These are phyloP conservation scores for Ips typographus DNA, from an alignment of 1,140 invertebrate species.

Conservation along the genomic window DNA sequence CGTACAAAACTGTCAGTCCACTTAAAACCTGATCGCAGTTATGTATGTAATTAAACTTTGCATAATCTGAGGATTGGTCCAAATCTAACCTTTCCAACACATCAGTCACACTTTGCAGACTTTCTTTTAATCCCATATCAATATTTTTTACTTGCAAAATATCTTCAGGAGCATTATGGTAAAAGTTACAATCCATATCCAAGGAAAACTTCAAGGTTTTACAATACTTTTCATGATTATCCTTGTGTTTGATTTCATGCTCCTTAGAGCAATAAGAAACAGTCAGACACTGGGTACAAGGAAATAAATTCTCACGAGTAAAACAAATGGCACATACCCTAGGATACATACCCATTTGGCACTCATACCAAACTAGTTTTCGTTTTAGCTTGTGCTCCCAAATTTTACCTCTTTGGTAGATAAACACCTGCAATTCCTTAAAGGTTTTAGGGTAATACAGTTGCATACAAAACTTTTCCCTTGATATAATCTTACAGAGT, in stretches of 20 bases:
- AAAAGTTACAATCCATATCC: conserved; percentile 31
- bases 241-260: conserved; percentile 39
- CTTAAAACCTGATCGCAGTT: conserved; percentile 22
- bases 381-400: conserved; percentile 32
- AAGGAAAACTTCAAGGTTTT: conserved; percentile 41
- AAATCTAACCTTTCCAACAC: background rate
- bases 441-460: conserved; percentile 50
- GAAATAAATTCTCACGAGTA: conserved; percentile 31
- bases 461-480: conserved; percentile 52
- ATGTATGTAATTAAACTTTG: conserved; percentile 7
- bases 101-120: background rate
- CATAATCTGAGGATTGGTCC: background rate
- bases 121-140: background rate
- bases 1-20: conserved; percentile 43
- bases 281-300: conserved; percentile 44
- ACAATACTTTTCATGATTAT: conserved; percentile 42
- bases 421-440: conserved; percentile 32
- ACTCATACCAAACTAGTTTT: conserved; percentile 34
- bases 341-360: conserved; percentile 49
- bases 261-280: conserved; percentile 46
- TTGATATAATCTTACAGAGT: conserved; percentile 58
- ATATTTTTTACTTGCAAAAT: background rate
- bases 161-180: background rate
- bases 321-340: conserved; percentile 46
- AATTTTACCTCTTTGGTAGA: conserved; percentile 20